These are phyloP conservation scores for Fragum sueziense DNA, from an alignment of 2,888 invertebrate genomes.

Conservation along the genomic window DNA sequence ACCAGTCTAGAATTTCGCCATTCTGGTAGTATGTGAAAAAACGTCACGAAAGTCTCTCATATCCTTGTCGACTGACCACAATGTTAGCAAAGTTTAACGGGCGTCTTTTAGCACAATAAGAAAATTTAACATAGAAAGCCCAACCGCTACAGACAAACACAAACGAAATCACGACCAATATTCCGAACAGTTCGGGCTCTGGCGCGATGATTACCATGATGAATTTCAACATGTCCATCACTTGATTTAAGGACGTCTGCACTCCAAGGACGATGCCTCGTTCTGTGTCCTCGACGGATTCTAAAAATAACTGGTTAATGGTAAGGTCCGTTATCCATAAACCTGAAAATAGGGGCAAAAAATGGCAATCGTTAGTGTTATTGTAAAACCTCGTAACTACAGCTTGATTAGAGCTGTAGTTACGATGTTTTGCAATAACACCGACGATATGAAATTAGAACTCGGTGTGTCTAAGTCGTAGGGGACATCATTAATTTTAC, in stretches of 20 bases:
- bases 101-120: constrained; percentile 69
- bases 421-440: no score
- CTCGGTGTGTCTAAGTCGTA: no score
- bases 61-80: not conserved
- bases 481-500: no score
- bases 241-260: constrained; percentile 84
- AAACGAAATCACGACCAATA: constrained; percentile 83
- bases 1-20: no score
- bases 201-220: constrained; percentile 83
- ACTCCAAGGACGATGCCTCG: constrained; percentile 84
- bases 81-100: constrained; percentile 62
- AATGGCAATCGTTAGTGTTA: no score
- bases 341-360: constrained; percentile 76
- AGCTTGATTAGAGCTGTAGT: no score
- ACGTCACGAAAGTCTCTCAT: not conserved
- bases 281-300: constrained; percentile 82
- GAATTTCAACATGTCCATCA: constrained; percentile 84
- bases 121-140: constrained; percentile 75
- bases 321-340: constrained; percentile 84
- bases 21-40: no score
- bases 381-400: no score
- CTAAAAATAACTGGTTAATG: constrained; percentile 84
- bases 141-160: constrained; percentile 75
- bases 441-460: no score
- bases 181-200: constrained; percentile 83